phyloP scores from a whole-genome alignment of 1,140 invertebrate genomes.

The Oryzaephilus surinamensis region DNA sequence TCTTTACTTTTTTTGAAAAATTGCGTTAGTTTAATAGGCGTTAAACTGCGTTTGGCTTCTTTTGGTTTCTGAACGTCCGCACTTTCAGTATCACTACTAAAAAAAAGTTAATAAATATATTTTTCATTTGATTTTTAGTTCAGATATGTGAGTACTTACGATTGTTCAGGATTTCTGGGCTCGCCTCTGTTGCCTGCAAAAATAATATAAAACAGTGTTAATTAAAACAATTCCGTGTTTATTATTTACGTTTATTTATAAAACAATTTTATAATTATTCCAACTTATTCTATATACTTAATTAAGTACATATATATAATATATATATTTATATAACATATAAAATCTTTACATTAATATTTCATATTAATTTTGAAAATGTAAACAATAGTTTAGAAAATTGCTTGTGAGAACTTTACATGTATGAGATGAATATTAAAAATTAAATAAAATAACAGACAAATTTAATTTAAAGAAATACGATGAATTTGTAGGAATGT shows the following conservation, averaged over 20 bases:
- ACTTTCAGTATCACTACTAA: constrained; percentile 43
- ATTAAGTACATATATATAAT: too few species aligned
- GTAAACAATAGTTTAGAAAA: too few species aligned
- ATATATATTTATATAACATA: constrained; percentile 28
- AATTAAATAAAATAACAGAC: constrained; percentile 3
- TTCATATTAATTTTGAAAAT: constrained; percentile 8
- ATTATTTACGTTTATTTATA: constrained; percentile 27
- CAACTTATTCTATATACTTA: too few species aligned
- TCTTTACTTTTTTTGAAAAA: constrained; percentile 31
- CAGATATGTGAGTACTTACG: constrained; percentile 5
- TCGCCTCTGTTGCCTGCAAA: too few species aligned
- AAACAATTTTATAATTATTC: constrained; percentile 28
- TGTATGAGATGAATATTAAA: too few species aligned
- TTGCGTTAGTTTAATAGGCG: constrained; percentile 18
- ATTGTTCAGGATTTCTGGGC: too few species aligned
- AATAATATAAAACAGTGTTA: too few species aligned
- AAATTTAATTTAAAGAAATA: constrained; percentile 2
- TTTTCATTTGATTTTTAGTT: constrained; percentile 1
- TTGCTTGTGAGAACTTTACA: too few species aligned
- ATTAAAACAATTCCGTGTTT: too few species aligned
- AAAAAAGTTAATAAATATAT: not conserved
- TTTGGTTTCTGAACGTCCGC: constrained; percentile 36
- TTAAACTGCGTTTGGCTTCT: constrained; percentile 10
- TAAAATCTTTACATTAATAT: constrained; percentile 27
- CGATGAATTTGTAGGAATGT: constrained; percentile 2